Conservation (phyloP, 1,140 invertebrate species). For the Aphis gossypii region DNA sequence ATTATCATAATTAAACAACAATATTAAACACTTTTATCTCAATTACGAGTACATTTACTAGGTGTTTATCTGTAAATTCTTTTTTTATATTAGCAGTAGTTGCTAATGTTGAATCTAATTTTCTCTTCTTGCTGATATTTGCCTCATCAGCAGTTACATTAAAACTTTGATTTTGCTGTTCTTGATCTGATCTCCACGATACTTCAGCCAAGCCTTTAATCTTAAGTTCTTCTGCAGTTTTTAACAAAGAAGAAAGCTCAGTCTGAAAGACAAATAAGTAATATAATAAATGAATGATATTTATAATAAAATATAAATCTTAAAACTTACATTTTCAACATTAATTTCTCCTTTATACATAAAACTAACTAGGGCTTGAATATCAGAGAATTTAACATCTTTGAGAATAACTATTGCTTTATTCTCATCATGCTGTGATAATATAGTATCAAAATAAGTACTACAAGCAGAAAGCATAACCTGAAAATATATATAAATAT, state of each 20-base stretch:
- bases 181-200: slow-evolving; percentile 70
- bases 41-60: slow-evolving; percentile 26
- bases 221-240: slow-evolving; percentile 88
- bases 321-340: slow-evolving; percentile 83
- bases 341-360: slow-evolving; percentile 97
- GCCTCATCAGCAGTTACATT: slow-evolving; percentile 2
- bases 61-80: slow-evolving; percentile 18
- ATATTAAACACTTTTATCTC: not conserved
- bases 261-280: slow-evolving; percentile 68
- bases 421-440: slow-evolving; percentile 87
- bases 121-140: slow-evolving; percentile 60
- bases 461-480: slow-evolving; percentile 81
- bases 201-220: slow-evolving; percentile 91
- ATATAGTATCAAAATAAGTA: slow-evolving; percentile 86
- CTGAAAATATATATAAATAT: slow-evolving; percentile 65
- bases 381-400: slow-evolving; percentile 83
- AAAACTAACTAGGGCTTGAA: slow-evolving; percentile 87
- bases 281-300: not conserved
- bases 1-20: not conserved
- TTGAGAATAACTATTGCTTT: slow-evolving; percentile 86
- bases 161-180: slow-evolving; percentile 49
- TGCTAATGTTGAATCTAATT: slow-evolving; percentile 59
- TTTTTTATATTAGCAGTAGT: slow-evolving; percentile 56
- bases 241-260: slow-evolving; percentile 82
- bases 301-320: not conserved